phyloP scores from a whole-genome alignment of 2,113 vertebrate genomes.

The Lycaon pictus region DNA sequence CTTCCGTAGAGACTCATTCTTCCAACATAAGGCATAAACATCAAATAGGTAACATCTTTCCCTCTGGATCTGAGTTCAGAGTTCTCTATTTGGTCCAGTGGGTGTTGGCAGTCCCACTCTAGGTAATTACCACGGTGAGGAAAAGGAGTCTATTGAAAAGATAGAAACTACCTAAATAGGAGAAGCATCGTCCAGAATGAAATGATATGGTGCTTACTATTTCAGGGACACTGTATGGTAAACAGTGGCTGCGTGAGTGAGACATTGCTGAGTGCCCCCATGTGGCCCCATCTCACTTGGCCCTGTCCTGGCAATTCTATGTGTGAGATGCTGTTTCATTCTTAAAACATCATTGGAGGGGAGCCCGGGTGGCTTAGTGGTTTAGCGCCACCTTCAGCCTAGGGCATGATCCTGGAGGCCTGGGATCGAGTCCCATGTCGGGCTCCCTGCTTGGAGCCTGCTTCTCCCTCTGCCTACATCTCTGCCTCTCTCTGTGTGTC shows the following conservation, averaged over 20 bases:
- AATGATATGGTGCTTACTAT: background rate
- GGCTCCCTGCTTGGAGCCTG: too few relatives aligned
- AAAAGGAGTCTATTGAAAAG: background rate
- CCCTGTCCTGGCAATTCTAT: background rate
- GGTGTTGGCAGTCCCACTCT: background rate
- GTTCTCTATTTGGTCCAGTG: background rate
- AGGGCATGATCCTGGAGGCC: too few relatives aligned
- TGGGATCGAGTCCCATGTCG: too few relatives aligned
- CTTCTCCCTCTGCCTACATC: too few relatives aligned
- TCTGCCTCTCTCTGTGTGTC: too few relatives aligned
- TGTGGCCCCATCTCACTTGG: background rate
- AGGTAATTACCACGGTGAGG: background rate
- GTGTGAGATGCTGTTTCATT: background rate
- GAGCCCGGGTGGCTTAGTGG: too few relatives aligned
- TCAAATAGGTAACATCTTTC: background rate
- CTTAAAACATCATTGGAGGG: background rate
- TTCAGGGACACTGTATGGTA: background rate
- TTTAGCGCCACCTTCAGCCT: too few relatives aligned
- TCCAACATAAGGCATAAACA: accelerated
- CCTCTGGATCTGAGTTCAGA: background rate
- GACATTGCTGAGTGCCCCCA: too few relatives aligned
- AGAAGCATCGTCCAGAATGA: background rate
- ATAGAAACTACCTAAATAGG: background rate
- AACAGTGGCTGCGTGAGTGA: background rate
- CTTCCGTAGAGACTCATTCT: background rate